phyloP scores from a whole-genome alignment of 2,888 invertebrate genomes.

The Deroplatys truncata region DNA sequence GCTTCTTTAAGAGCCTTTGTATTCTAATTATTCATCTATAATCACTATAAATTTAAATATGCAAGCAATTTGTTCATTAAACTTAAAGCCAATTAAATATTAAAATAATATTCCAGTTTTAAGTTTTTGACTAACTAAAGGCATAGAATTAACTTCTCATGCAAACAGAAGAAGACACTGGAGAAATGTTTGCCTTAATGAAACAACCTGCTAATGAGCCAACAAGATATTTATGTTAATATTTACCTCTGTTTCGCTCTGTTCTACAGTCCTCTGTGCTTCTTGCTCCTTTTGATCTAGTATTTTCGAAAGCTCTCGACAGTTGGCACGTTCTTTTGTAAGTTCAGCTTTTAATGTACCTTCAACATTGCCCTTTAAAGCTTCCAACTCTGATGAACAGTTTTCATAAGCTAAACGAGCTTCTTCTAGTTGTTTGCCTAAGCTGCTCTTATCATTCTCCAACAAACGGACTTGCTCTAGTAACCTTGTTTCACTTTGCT shows the following conservation, averaged over 20 bases:
- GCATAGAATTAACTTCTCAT: too few species aligned
- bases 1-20: too few species aligned
- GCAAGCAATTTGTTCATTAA: neutral
- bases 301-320: neutral
- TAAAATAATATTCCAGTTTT: too few species aligned
- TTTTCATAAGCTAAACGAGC: neutral
- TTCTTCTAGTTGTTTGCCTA: neutral
- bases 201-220: too few species aligned
- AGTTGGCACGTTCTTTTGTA: neutral
- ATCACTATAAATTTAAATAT: neutral
- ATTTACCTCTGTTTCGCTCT: neutral
- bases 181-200: too few species aligned
- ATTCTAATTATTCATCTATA: neutral
- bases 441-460: neutral
- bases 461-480: neutral
- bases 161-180: too few species aligned
- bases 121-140: too few species aligned
- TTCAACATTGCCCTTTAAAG: neutral
- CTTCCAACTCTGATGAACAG: neutral
- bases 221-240: neutral
- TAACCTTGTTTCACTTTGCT: neutral
- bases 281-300: neutral
- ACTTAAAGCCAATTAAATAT: too few species aligned
- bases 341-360: neutral
- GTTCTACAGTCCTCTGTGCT: neutral